A percentile compares a stretch with the other conserved stretches of the same genome.
These are phyloP conservation scores for Bombus cullumanus DNA, from an alignment of 1,140 invertebrate genomes.

Conservation along the genomic window DNA sequence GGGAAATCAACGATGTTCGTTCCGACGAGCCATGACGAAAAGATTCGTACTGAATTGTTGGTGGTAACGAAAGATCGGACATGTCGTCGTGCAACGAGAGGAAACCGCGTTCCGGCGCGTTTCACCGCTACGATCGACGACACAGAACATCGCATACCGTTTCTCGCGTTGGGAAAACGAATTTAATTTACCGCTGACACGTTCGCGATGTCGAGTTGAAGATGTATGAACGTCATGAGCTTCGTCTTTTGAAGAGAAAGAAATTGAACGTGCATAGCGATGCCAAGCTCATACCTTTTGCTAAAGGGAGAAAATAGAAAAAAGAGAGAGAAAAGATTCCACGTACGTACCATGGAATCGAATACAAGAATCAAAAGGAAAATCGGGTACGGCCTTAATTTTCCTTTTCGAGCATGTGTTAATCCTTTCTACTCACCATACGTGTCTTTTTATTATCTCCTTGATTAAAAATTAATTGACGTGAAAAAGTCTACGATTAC, in stretches of 20 bases:
- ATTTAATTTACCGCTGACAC: constrained; percentile 1
- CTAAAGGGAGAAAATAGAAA: background rate
- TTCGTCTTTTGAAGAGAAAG: constrained; percentile 34
- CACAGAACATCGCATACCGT: background rate
- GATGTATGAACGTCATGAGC: constrained; percentile 28
- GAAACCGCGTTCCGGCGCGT: background rate
- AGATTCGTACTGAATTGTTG: too few relatives aligned
- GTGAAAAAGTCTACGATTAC: too few relatives aligned
- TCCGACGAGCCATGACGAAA: too few relatives aligned
- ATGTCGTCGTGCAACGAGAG: background rate
- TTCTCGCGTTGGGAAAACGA: constrained; percentile 1
- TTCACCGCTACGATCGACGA: background rate
- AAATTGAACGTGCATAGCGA: constrained; percentile 45
- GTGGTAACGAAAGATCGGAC: background rate
- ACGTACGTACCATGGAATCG: background rate
- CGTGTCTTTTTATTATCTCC: too few relatives aligned
- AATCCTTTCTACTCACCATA: too few relatives aligned
- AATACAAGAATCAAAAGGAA: too few relatives aligned
- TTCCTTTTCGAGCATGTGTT: too few relatives aligned
- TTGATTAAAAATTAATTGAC: too few relatives aligned
- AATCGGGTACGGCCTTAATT: too few relatives aligned
- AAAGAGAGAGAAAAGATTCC: background rate
- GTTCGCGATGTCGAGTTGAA: constrained; percentile 3
- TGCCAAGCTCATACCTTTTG: background rate
- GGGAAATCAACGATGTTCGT: too few relatives aligned